Base-by-base conservation (phyloP, 2,113 vertebrate species). In the Salvelinus alpinus region DNA sequence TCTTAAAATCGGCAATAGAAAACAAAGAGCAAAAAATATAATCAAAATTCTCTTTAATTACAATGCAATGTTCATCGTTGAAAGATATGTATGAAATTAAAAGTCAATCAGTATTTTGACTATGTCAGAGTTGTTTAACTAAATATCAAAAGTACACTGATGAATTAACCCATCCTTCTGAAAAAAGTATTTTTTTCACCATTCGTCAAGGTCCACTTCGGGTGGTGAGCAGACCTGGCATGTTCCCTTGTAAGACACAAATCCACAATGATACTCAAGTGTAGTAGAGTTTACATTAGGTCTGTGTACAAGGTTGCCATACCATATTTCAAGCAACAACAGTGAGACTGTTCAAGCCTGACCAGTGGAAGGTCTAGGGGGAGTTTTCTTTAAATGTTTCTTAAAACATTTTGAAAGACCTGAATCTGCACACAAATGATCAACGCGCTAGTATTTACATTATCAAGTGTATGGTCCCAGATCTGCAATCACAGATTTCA, bases 391-490 rank as follows among this genome's bases (percentile, higher is more conserved):
- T 31, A 57, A 74, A 75, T 69, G 57, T 80, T 69, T 5, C 74
- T 72, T 62, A 47, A 79, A 70, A 77, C 48, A 64, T 47, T 48
- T 70, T 25, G 29, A 80, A 44, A 80, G 74, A n/a, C 20, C 16
- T 54, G 24, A 83, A 78, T 84, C 77, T 78, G 77, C 64, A 84
- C 81, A 87, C 29, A 29, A 80, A 62, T 75, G 71, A 73, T 78
- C 65, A 75, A 76, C 13, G 79, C 65, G 73, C 66, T 79, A 78
- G 64, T 86, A 87, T 89, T 86, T 88, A 88, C 80, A 85, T 66
- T 25, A 81, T 73, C 48, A 71, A 84, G 68, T 78, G 29, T 22
- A 47, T 29, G 47, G 2, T 68, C 66, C 29, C 3, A 68, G 12
- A 29, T 68, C 31, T 34, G 31, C 18, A 34, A 68, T 38, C 81